phyloP scores from a whole-genome alignment of 2,888 invertebrate species.

The Drosophila limbata region DNA sequence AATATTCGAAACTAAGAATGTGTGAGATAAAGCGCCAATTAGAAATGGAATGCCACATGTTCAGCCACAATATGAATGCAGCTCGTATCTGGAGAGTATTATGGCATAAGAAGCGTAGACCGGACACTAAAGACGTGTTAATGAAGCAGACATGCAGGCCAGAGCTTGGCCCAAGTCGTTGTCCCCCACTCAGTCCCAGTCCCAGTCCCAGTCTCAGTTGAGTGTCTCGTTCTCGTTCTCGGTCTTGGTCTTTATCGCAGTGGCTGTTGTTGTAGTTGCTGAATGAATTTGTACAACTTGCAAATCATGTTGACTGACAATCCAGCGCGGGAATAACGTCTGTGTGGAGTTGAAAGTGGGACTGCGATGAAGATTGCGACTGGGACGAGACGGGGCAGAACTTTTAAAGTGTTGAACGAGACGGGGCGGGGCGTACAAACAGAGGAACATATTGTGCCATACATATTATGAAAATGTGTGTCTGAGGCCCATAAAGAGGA shows the following conservation, averaged over 20 bases:
- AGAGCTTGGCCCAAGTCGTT: slow-evolving; percentile 49
- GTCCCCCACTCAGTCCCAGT: slow-evolving; percentile 27
- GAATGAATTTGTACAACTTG: slow-evolving; percentile 80
- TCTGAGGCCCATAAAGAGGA: slow-evolving; percentile 31
- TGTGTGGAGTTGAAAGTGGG: slow-evolving; percentile 6
- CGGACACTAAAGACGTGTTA: slow-evolving; percentile 71
- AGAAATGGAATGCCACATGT: slow-evolving; percentile 3
- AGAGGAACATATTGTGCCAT: slow-evolving; percentile 66
- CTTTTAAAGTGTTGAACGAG: slow-evolving; percentile 64
- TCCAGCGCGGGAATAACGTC: slow-evolving; percentile 30
- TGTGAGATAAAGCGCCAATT: background rate
- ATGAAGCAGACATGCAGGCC: slow-evolving; percentile 77
- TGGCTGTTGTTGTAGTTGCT: slow-evolving; percentile 40
- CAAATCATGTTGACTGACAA: slow-evolving; percentile 80
- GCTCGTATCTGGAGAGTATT: slow-evolving; percentile 27
- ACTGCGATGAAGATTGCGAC: slow-evolving; percentile 11
- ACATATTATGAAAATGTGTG: slow-evolving; percentile 65
- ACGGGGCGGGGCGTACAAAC: slow-evolving; percentile 22
- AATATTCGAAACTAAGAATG: background rate
- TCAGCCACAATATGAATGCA: background rate
- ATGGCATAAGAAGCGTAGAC: slow-evolving; percentile 28
- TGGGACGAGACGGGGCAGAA: slow-evolving; percentile 27
- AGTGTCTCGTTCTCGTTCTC: slow-evolving; percentile 1
- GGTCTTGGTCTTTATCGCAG: slow-evolving; percentile 20
- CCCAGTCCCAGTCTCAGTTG: slow-evolving; percentile 11